Conservation (phyloP, 2,113 vertebrate species). For the Aepyceros melampus region DNA sequence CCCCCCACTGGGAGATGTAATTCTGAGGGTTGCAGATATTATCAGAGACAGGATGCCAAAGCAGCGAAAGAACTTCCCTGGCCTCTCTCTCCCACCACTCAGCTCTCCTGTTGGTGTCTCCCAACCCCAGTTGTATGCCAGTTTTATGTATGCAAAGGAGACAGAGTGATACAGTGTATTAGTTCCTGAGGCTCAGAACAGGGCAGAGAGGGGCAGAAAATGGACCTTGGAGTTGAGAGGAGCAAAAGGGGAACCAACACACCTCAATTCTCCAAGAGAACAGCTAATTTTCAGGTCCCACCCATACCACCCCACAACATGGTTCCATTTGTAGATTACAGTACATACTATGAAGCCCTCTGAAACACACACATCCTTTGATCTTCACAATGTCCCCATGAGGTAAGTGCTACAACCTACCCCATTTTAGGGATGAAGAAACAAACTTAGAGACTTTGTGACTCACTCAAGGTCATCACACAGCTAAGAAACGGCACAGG, state of each 20-base stretch:
- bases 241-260: background rate
- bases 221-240: background rate
- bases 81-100: background rate
- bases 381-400: background rate
- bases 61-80: background rate
- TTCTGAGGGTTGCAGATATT: background rate
- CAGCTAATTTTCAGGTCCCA: background rate
- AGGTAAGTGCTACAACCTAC: background rate
- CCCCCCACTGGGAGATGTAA: background rate
- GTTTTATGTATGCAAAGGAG: background rate
- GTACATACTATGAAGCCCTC: background rate
- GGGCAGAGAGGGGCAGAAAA: background rate
- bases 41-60: background rate
- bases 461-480: background rate
- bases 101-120: background rate
- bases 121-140: background rate
- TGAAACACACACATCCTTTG: background rate
- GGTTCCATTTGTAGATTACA: background rate
- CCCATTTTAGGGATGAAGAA: background rate
- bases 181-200: background rate
- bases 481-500: background rate
- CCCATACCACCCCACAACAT: background rate
- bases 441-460: constrained; percentile 19
- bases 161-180: background rate
- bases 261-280: background rate